phyloP scores from a whole-genome alignment of 1,140 invertebrate genomes.

The Drosophila pseudoobscura region DNA sequence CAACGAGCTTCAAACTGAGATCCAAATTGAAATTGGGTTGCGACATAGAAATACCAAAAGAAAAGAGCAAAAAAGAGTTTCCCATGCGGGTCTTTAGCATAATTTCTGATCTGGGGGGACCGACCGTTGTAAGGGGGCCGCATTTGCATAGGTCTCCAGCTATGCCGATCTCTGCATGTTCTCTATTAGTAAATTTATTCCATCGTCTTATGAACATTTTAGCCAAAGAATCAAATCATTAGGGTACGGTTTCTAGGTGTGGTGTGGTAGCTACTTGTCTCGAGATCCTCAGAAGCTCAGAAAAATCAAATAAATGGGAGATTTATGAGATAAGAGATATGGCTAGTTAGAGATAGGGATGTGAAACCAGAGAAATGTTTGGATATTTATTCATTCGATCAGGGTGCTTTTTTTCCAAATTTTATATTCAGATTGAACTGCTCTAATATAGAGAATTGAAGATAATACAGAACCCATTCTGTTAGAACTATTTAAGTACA shows the following conservation, averaged over 20 bases:
- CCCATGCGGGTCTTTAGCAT: constrained; percentile 42
- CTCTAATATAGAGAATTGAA: too few relatives aligned
- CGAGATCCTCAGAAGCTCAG: constrained; percentile 15
- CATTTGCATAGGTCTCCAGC: constrained; percentile 57
- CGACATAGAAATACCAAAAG: constrained; percentile 52
- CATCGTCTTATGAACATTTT: constrained; percentile 48
- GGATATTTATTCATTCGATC: too few relatives aligned
- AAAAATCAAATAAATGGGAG: background rate
- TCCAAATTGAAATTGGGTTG: constrained; percentile 54
- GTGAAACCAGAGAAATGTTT: too few relatives aligned
- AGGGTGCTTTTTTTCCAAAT: too few relatives aligned
- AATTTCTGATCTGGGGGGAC: constrained; percentile 3
- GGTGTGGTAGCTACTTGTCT: constrained; percentile 58
- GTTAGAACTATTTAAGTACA: too few relatives aligned
- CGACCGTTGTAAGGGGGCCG: constrained; percentile 30
- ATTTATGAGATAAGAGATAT: background rate
- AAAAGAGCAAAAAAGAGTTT: constrained; percentile 30
- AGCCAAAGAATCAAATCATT: constrained; percentile 53
- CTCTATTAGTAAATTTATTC: constrained; percentile 45
- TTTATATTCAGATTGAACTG: too few relatives aligned
- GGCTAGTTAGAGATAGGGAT: background rate
- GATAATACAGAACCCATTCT: too few relatives aligned
- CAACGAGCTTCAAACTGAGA: background rate
- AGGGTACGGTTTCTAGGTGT: constrained; percentile 50
- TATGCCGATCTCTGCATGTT: constrained; percentile 18